Evolutionary conservation across 2,113 vertebrate genomes (phyloP), one percentile per base, ranked within the genome.

Genomic region (Dendropsophus ebraccatus): DNA sequence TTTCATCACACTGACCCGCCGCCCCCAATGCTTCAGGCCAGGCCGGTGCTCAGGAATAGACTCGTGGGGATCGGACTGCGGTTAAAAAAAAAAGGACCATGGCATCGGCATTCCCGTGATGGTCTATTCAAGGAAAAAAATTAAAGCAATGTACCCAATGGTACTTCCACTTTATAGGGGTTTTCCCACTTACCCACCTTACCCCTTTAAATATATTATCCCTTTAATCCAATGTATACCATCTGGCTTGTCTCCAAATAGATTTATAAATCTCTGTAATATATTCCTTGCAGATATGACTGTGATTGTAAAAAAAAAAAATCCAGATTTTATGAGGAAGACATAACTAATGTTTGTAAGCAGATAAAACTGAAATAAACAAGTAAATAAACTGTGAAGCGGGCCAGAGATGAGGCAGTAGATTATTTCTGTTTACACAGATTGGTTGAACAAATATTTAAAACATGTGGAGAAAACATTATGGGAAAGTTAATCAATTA

Each of bases 401-500:
- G 23, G 19, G 41, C 32, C 35, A 37, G 35, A 70, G 35, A 70
- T 11, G 35, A 37, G 35, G 17, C 35, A 70, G 19, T 70, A 37
- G 35, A 16, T 35, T 70, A 23, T 23, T 41, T 70, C 67, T 70
- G 17, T 70, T 41, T 70, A 70, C 19, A 37, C 32, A 41, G 67
- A 69, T 69, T 69, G 35, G 65, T 70, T 25, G 37, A 74, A 16
- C 72, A 47, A 74, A 47, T 47, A 41, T 74, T 74, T 16, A 49
- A 74, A 47, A 1, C 72, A 74, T 28, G 41, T 49, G 41, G 41
- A 74, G 23, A 74, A 49, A 74, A 74, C 70, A 74, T 49, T 47
- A 74, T 74, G 72, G 72, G 16, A n/a, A 70, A 47, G 21, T 49
- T 49, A 47, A 74, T 74, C 72, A 74, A 47, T 74, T 74, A 47